Evolutionary conservation across 2,888 invertebrate species (phyloP).

Genomic region (Lycocerus yunnanus): DNA sequence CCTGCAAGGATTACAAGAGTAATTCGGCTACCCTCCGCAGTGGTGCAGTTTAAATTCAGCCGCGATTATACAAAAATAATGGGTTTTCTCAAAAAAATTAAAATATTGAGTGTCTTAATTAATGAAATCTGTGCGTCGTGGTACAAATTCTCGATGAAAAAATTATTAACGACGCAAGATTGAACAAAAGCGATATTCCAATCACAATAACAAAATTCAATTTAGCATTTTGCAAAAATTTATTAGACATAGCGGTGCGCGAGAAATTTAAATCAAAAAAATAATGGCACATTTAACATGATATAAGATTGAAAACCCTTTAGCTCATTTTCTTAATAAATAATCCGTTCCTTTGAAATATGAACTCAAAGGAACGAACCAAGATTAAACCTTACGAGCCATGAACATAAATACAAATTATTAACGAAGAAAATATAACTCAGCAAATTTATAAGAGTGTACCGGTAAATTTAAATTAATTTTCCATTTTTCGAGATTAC

Average conservation of each 20-base stretch:
- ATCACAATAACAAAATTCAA: neutral
- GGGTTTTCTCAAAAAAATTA: neutral
- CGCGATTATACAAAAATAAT: neutral
- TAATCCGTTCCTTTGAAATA: slow-evolving; percentile 29
- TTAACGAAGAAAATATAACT: slow-evolving; percentile 34
- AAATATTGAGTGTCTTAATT: neutral
- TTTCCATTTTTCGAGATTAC: slow-evolving; percentile 36
- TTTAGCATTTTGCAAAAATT: neutral
- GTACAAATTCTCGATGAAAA: neutral
- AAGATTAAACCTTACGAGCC: slow-evolving; percentile 32
- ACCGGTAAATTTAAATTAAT: slow-evolving; percentile 37
- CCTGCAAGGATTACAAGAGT: neutral
- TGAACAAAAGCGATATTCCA: neutral
- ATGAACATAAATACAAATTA: slow-evolving; percentile 35
- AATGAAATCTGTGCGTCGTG: neutral
- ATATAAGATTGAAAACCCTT: slow-evolving; percentile 21
- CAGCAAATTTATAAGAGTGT: slow-evolving; percentile 36
- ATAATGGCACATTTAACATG: neutral
- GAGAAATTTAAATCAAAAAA: neutral
- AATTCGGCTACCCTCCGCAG: slow-evolving; percentile 24
- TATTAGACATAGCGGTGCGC: neutral
- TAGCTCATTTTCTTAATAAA: slow-evolving; percentile 32
- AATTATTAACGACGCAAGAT: neutral
- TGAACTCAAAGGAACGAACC: slow-evolving; percentile 29
- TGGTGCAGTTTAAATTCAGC: slow-evolving; percentile 8